Base-by-base conservation (phyloP, 2,797 vertebrate genomes). In the Gallinago solitaria region DNA sequence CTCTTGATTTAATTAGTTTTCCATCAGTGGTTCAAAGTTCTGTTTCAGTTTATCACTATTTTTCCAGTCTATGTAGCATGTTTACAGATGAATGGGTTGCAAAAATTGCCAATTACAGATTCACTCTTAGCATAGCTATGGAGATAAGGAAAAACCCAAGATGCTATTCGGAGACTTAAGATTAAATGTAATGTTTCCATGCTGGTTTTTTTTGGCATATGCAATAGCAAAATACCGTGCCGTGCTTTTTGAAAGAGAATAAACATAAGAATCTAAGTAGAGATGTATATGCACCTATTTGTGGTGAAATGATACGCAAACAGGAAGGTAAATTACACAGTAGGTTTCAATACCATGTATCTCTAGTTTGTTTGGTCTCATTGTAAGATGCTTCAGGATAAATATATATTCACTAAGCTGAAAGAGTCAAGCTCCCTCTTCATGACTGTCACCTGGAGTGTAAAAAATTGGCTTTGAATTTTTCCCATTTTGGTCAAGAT, bases 21-120 rank as follows among this genome's bases (percentile, higher is more conserved):
- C 60, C 21, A 23, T 84, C 59, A 64, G 11, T 73, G 12, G 25
- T 83, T 86, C 64, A 61, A 70, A 92, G 37, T 83, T 87, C 54
- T 91, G 33, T 27, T 78, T 91, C 67, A 57, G 27, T 93, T 94
- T 89, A 82, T 79, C 84, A 35, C 70, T 80, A 9, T 39, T 94
- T 94, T 96, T 81, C 71, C 68, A 85, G 78, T 89, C 63, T 81
- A 14, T 80, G 56, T 93, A 69, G 63, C 74, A 61, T 80, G 60
- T 81, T 94, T 91, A 92, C 79, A 94, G 87, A 73, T 92, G 69
- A 96, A 61, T 67, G 47, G 18, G 30, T 80, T 5, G 3, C 67
- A 90, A 59, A 92, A 84, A 74, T 64, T 92, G 57, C 51, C 80
- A 61, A 63, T 89, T 94, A 74, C 28, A 74, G 47, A 57, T 87